Conservation (phyloP, 2,113 vertebrate species). For the Larimichthys polyactis region DNA sequence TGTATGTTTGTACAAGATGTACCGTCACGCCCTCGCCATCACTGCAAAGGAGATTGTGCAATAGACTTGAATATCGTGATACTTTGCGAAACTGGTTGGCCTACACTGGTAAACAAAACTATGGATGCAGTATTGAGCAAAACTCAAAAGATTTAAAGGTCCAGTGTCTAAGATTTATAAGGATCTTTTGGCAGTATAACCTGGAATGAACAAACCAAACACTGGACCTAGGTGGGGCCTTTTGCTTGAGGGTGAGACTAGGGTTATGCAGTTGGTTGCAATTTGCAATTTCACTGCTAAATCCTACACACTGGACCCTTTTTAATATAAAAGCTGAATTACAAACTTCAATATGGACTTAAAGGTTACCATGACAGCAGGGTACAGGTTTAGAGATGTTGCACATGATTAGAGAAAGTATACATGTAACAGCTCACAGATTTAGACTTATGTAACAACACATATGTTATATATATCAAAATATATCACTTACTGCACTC, state of each 20-base stretch:
- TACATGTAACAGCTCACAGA: neutral
- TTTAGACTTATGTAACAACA: neutral
- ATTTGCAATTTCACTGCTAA: too few species aligned
- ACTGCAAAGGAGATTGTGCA: slow-evolving; percentile 21
- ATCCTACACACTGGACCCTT: neutral
- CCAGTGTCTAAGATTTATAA: too few species aligned
- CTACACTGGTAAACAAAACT: neutral
- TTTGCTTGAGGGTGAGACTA: too few species aligned
- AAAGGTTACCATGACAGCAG: neutral
- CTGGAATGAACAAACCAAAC: too few species aligned
- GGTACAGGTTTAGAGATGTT: neutral
- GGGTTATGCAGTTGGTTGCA: too few species aligned
- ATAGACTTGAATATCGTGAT: neutral
- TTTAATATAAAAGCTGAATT: too few species aligned
- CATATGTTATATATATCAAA: neutral
- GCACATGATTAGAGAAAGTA: neutral
- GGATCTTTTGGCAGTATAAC: too few species aligned
- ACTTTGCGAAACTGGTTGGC: neutral
- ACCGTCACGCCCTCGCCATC: neutral
- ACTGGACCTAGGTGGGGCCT: too few species aligned
- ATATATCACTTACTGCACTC: neutral
- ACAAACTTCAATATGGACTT: too few species aligned
- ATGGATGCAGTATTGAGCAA: neutral
- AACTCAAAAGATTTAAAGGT: neutral
- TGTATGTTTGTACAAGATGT: neutral